Evolutionary conservation across 2,888 invertebrate genomes (phyloP), one percentile per base, ranked within the genome.

Genomic region (Mesoligia furuncula): DNA sequence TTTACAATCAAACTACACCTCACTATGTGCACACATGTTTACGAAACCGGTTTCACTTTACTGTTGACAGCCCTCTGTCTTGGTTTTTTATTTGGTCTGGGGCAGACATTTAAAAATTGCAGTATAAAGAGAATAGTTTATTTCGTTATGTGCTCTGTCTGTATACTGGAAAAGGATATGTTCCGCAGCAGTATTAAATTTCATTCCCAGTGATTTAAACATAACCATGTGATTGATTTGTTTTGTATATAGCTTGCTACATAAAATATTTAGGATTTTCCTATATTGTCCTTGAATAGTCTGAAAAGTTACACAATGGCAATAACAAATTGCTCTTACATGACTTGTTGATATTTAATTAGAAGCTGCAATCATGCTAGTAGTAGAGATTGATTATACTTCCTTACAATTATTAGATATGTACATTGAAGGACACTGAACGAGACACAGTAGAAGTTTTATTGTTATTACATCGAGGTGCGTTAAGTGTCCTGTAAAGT

Each of bases 191-290:
- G n/a, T 67, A 45, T 66, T n/a, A 20, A 48, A 48, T 39, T 39
- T 17, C 24, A 11, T n/a, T 57, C n/a, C 57, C 6, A 57, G 17
- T 5, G 7, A 45, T 9, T n/a, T n/a, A 61, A 27, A 7, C 5
- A 20, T 17, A 31, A 20, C 11, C 59, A 74, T 45, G 36, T 62
- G 9, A 36, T 54, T 79, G 2, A 48, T 48, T 62, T 54, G 6
- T 36, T 62, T 45, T 27, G 39, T 31, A 48, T n/a, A 57, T n/a
- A 57, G 20, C 20, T 78, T 48, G 51, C 31, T 42, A 27, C 11
- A 54, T 79, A 17, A 31, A 61, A 45, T 62, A 36, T 79, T 69
- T 20, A n/a, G 71, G 79, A 39, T 79, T 78, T 79, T 64, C 45
- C 54, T 42, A 54, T 7, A 2, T 39, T 39, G 54, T 27, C 62